Conservation (phyloP, 2,113 vertebrate species). For the Pluvialis apricaria region DNA sequence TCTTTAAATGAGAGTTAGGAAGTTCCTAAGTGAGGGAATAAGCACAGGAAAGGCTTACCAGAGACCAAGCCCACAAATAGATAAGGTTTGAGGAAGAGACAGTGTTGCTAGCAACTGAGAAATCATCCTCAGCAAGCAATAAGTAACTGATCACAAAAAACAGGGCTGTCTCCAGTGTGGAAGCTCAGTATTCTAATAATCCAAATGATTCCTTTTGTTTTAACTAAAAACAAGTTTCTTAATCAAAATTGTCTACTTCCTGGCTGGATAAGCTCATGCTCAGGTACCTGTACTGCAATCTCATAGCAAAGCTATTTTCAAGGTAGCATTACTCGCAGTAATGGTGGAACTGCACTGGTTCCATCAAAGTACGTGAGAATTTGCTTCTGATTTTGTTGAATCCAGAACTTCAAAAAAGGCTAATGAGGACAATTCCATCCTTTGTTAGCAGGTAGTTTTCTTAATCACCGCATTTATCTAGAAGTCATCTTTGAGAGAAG, state of each 20-base stretch:
- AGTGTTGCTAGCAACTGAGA: conserved; percentile 12
- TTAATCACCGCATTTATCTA: background rate
- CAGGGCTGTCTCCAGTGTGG: background rate
- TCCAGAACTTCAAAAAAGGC: background rate
- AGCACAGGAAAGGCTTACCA: background rate
- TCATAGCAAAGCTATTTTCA: background rate
- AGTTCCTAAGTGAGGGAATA: background rate
- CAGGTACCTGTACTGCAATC: background rate
- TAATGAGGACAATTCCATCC: accelerated
- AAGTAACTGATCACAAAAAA: background rate
- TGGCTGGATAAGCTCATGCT: background rate
- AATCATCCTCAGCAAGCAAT: background rate
- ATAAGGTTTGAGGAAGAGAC: conserved; percentile 26
- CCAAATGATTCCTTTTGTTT: background rate
- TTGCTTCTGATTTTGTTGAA: background rate
- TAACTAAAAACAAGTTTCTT: background rate
- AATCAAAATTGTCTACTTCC: background rate
- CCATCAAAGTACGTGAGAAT: background rate
- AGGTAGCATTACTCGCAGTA: background rate
- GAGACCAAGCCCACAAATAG: background rate
- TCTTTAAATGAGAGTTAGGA: background rate
- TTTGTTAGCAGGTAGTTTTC: background rate
- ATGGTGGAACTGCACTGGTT: no score
- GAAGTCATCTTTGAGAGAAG: background rate
- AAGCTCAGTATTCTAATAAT: background rate